Base-by-base conservation (phyloP, 2,797 vertebrate species). In the Crenuchus spilurus region DNA sequence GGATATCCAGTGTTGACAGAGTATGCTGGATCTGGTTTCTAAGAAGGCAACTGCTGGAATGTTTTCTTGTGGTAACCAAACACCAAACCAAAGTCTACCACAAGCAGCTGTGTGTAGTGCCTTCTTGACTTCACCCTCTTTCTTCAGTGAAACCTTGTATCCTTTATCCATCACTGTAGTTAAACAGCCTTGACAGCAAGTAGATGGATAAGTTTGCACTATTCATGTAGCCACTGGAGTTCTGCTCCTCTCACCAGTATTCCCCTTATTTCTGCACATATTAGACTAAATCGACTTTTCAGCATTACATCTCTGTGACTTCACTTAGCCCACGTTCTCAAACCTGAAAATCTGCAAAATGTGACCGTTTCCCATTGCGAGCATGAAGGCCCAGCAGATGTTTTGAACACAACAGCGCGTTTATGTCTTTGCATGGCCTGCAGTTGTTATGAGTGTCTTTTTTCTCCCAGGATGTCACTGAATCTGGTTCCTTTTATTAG, bases 61-160 rank as follows among this genome's bases (percentile, higher is more conserved):
- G 77, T 87, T 84, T 85, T 84, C 51, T 60, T 73, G 71, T 74
- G 67, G 85, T 82, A 87, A 87, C 79, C 69, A 76, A 75, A 84
- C 72, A 84, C 62, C 70, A 44, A 78, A 58, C 69, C 52, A 77
- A 57, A 46, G 78, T 79, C 64, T 71, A 72, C 54, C 70, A 62
- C 48, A 57, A 61, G 51, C 78, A 73, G 77, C 74, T 78, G 51
- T 76, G 79, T 70, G 42, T 69, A 58, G 75, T 82, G 62, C 42
- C 64, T 78, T 54, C 67, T 64, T 68, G 31, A 58, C 58, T 75
- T 66, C 33, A 67, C 26, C 39, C 69, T 46, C 52, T 74, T 69
- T 76, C 16, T 72, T 58, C 60, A 39, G 22, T 76, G 63, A 83
- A 80, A 72, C 58, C 68, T 65, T 4, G 58, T 42, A 80, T 70